These are phyloP conservation scores for Acropternis orthonyx DNA, from an alignment of 2,797 vertebrate genomes.

Conservation along the genomic window DNA sequence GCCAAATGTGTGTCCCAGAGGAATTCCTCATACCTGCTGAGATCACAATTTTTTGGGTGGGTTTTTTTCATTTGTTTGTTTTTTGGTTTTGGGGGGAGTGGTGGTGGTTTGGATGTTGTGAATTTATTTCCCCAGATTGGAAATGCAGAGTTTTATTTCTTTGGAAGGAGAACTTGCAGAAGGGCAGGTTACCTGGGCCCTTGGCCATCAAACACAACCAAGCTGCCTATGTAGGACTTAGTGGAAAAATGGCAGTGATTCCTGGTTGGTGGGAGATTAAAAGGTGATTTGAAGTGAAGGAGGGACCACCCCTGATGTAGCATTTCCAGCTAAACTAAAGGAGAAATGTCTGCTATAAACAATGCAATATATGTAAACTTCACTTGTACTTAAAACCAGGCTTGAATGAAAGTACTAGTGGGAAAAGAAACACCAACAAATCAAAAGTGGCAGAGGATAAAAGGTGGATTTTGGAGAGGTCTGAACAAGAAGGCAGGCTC, in stretches of 20 bases:
- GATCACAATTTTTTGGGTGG: background rate
- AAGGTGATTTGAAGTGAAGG: background rate
- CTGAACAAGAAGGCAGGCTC: background rate
- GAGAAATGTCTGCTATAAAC: background rate
- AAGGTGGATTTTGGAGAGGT: conserved; percentile 1
- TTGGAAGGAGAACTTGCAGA: background rate
- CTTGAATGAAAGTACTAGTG: background rate
- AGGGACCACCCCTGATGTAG: conserved; percentile 11
- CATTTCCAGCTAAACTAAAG: background rate
- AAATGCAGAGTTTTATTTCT: background rate
- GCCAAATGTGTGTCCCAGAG: background rate
- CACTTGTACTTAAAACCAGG: background rate
- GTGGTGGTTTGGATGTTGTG: background rate
- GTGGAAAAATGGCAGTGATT: background rate
- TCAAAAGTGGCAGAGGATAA: conserved; percentile 54
- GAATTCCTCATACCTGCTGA: background rate
- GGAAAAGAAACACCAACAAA: conserved; percentile 33
- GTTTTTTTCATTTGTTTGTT: background rate
- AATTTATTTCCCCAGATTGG: fast-evolving
- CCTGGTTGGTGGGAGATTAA: background rate
- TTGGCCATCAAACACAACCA: background rate
- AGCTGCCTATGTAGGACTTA: background rate
- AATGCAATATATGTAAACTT: background rate
- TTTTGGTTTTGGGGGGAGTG: fast-evolving
- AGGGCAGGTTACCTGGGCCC: background rate